phyloP scores from a whole-genome alignment of 2,797 vertebrate species.

The Coendou prehensilis region DNA sequence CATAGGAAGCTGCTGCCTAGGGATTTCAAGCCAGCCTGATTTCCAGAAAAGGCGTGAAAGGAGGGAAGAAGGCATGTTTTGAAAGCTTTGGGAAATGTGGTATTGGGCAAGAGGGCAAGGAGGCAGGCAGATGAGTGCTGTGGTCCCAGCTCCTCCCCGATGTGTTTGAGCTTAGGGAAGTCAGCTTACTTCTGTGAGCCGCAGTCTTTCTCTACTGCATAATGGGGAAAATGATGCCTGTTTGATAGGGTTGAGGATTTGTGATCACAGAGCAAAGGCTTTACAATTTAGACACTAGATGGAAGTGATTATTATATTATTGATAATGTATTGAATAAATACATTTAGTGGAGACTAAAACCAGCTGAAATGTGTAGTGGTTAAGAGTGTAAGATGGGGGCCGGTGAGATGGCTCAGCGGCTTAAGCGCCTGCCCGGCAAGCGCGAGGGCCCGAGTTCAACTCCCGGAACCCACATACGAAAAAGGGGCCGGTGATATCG shows the following conservation, averaged over 20 bases:
- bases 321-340: conserved; percentile 31
- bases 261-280: conserved; percentile 3
- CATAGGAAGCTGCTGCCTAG: background rate
- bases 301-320: background rate
- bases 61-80: conserved; percentile 53
- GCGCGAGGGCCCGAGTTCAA: no score
- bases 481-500: no score
- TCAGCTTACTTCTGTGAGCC: background rate
- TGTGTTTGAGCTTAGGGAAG: background rate
- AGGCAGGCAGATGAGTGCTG: background rate
- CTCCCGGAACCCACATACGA: no score
- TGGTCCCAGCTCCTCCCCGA: background rate
- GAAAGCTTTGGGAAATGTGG: conserved; percentile 8
- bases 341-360: background rate
- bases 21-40: conserved; percentile 18
- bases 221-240: background rate
- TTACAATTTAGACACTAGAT: conserved; percentile 7
- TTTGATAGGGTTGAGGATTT: background rate
- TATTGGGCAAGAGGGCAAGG: conserved; percentile 69
- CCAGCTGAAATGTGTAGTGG: background rate
- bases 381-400: background rate
- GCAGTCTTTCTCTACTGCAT: background rate
- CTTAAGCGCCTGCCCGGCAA: no score
- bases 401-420: no score
- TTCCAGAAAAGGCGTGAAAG: conserved; percentile 73